phyloP scores from a whole-genome alignment of 2,113 vertebrate genomes.

The Barnardius zonarius region DNA sequence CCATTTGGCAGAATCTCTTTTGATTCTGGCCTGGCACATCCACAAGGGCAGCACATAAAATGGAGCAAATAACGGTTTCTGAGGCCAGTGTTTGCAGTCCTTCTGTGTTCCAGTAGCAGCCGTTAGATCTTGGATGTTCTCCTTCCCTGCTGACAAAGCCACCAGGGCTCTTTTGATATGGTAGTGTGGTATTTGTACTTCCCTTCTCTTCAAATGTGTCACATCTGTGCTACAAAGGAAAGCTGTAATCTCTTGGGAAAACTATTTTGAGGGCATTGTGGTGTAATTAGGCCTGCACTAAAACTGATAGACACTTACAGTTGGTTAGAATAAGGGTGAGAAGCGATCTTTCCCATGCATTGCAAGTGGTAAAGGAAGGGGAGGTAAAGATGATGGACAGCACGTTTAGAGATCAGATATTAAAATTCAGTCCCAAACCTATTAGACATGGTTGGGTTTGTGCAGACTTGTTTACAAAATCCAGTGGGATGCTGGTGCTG shows the following conservation, averaged over 20 bases:
- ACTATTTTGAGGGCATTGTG: not conserved
- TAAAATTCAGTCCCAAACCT: not conserved
- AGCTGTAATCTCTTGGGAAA: not conserved
- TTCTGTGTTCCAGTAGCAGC: not conserved
- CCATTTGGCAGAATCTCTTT: not conserved
- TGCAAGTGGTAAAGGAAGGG: not conserved
- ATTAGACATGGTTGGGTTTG: not conserved
- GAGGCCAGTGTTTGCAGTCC: not conserved
- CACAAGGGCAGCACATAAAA: not conserved
- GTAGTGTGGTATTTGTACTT: not conserved
- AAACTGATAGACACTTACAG: not conserved
- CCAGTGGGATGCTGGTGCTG: constrained; percentile 34
- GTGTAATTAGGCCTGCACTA: not conserved
- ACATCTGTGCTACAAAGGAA: not conserved
- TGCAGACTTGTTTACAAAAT: not conserved
- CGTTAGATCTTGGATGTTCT: not conserved
- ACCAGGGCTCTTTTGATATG: not conserved
- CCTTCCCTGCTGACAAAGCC: not conserved
- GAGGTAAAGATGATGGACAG: not conserved
- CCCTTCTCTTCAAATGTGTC: not conserved
- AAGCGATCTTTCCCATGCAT: not conserved
- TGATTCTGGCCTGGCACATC: not conserved
- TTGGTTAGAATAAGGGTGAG: not conserved
- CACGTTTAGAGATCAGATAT: no score
- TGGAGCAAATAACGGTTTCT: not conserved